A percentile compares a stretch with the other conserved stretches of the same genome.
These are phyloP conservation scores for Rhinella marina DNA, from an alignment of 2,797 vertebrate genomes.

Conservation along the genomic window DNA sequence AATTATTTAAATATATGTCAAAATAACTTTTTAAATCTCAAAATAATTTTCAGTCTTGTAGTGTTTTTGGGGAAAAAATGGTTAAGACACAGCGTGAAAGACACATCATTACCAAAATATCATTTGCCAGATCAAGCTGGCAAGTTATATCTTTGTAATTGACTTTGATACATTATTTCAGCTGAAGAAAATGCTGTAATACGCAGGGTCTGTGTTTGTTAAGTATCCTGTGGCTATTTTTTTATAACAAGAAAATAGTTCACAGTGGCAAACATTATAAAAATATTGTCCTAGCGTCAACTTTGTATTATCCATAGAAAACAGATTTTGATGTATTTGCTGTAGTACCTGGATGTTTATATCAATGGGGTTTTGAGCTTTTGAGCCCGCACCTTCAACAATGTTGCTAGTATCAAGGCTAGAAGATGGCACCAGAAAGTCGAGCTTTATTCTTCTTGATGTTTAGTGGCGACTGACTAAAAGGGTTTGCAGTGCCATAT, in stretches of 20 bases:
- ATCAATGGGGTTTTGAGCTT: background rate
- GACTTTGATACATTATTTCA: conserved; percentile 22
- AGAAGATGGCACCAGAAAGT: background rate
- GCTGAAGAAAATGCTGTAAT: background rate
- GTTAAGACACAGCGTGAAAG: background rate
- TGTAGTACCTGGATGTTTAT: background rate
- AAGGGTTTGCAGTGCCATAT: too few relatives aligned
- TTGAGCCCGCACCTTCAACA: background rate
- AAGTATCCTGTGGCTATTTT: background rate
- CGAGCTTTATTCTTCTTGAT: background rate
- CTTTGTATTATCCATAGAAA: background rate
- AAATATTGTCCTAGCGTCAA: background rate
- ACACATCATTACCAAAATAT: background rate
- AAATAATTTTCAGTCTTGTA: background rate
- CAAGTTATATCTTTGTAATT: conserved; percentile 1
- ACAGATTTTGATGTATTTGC: background rate
- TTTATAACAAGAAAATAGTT: background rate
- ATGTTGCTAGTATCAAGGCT: background rate
- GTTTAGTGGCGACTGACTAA: background rate
- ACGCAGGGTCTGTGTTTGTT: background rate
- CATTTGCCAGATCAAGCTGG: conserved; percentile 4
- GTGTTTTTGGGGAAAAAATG: background rate
- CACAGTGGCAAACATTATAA: background rate
- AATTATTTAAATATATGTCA: background rate
- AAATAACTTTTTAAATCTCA: background rate